Evolutionary conservation across 2,888 invertebrate genomes (phyloP), one percentile per base, ranked within the genome.

Genomic region (Caenorhabditis sp.): DNA sequence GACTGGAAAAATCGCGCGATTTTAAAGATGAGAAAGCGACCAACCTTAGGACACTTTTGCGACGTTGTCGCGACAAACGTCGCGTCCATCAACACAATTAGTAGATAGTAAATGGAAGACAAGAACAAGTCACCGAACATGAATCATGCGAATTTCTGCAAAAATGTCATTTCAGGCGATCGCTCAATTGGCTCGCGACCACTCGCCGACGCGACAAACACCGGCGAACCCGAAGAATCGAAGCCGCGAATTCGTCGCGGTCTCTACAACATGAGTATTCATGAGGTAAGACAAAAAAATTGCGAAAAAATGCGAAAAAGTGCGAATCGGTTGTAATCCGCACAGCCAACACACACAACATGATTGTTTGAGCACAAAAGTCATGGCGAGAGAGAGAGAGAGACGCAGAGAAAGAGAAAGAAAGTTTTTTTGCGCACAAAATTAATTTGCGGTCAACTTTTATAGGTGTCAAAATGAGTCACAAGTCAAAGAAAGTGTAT

Each of bases 241-340:
- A 86, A 85, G 66, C 87, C 87, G 49, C 71, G 87, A 23, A 88
- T 87, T 72, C 73, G 86, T 54, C 66, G 84, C 60, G 87, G 87
- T 26, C 79, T 87, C 31, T 82, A 86, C 80, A 84, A 85, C 68
- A 81, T 85, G 81, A 82, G 81, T 62, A 83, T 87, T 59, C 86
- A 86, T 59, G 78, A 81, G 75, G 81, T 81, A 58, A 58, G 61
- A 51, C 50, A 53, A 59, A n/a, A 26, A 21, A 49, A 24, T 8
- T 21, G 26, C 19, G 43, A 61, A 50, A 24, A 43, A 43, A 17
- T 43, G 43, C 43, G 43, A 43, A 43, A 5, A 3, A 43, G 14
- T 14, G n/a, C n/a, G n/a, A 31, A 10, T 31, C 5, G 4, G 5
- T 43, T 14, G 12, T 43, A 43, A 43, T 6, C 43, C 43, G 14